Base-by-base conservation (phyloP, 2,113 vertebrate species). In the Marmota monax region DNA sequence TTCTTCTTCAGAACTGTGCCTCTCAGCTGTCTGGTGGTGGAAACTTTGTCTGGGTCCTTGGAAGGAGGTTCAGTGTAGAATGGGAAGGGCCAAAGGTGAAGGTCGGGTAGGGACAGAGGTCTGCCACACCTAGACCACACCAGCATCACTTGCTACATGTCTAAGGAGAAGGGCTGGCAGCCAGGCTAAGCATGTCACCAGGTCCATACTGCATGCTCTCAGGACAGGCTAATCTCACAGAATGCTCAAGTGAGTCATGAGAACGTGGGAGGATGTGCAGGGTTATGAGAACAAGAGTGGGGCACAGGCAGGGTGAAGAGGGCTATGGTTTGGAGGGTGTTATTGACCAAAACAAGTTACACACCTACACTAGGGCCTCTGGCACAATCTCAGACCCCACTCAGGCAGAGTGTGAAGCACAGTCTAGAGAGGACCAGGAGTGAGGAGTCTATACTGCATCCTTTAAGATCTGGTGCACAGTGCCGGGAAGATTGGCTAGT, bases 361-460 rank as follows among this genome's bases (percentile, higher is more conserved):
- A 2, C 34, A 22, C 29, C 45, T 83, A 32, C 29, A 27, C 58
- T 67, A 16, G 29, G 61, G 4, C 22, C 34, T 70, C 18, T 11
- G 56, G 48, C 13, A 1, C 48, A 1, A 4, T 34, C 56, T 20
- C 22, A 1, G 18, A 48, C 13, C 63, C 34, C 10, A 8, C 76
- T 48, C 8, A 17, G 53, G 12, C 6, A 45, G 61, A 34, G n/a
- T 9, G 8, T 0, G 29, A 7, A 65, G 76, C 5, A 4, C 0
- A 1, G 2, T 53, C 27, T 34, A 25, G 29, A 84, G 22, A 32
- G n/a, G 58, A n/a, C 27, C 45, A 12, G 65, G 51, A 48, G 18
- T 9, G 22, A 20, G 3, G 27, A 1, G 0, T 61, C 1, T 17
- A 37, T 3, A 14, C 56, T 34, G n/a, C 20, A 16, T 17, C 13